Evolutionary conservation across 1,140 invertebrate species (phyloP), one percentile per base, ranked within the genome.

Genomic region (Muscidifurax raptorellus): DNA sequence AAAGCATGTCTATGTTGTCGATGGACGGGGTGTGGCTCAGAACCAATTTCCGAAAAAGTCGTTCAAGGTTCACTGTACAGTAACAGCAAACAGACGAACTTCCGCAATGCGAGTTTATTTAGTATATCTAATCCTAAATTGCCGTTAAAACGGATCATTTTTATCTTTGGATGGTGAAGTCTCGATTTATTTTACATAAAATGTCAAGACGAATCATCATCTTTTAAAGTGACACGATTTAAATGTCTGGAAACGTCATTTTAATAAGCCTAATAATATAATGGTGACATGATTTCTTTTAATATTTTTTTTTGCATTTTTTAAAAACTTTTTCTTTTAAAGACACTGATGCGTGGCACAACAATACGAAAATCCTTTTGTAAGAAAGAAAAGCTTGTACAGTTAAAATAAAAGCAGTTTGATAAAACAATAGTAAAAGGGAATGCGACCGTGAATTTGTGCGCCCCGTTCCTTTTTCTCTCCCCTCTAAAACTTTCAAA

Each of bases 291-390:
- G 75, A 78, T 77, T 59, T 78, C 22, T 78, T 77, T 78, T 71
- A 30, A 22, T 72, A 28, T 71, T 4, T 36, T 72, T 59, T 78
- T 66, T 69, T 78, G 7, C 25, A 67, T 79, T 74, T 64, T 59
- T 80, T 66, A 40, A 83, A 84, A n/a, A 32, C 36, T 30, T 69
- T 81, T 80, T 77, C 81, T 76, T 30, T 67, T 81, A 76, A 78
- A 85, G 71, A 85, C 72, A 85, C 40, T 85, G 44, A 81, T 15
- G 72, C 64, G 59, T 13, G 72, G 72, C 78, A 80, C 64, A 74
- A 84, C 69, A 84, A 83, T 78, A 79, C 10, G 40, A 85, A 85
- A 85, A 85, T 85, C 84, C 80, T 85, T 85, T 85, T 66, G 0
- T 82, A 85, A 85, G 80, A 82, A 78, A 77, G 32, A 36, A 47